Base-by-base conservation (phyloP, 2,113 vertebrate genomes). In the Amblyopsis rosae region DNA sequence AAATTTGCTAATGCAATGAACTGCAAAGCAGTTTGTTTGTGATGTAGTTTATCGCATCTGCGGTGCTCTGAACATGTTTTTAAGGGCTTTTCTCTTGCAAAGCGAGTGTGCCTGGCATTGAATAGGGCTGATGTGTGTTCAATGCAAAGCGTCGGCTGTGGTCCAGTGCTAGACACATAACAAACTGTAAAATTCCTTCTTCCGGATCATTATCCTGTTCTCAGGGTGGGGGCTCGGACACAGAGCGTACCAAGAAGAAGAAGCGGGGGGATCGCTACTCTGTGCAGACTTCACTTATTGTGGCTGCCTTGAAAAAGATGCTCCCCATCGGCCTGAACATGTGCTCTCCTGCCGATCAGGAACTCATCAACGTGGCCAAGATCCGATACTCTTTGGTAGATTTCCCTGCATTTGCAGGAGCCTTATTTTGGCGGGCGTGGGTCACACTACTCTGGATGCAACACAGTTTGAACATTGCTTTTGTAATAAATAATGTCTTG, bases 261-360 rank as follows among this genome's bases (percentile, higher is more conserved):
- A 93, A 93, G 1, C 89, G 96, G 0, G 97, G 96, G 0, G 96
- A 98, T 51, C 93, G 97, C 0, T 98, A 98, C 87, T 98, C 96
- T 0, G 90, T 98, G 67, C 97, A 97, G 86, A 99, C 97, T 0
- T 99, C 97, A 0, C 94, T 99, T 63, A 98, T 99, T 12, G 96
- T 99, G 75, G 97, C 97, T 56, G 94, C 96, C 0, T 89, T 99
- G 16, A 99, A 99, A 92, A 99, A 99, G 93, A 96, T 99, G 96
- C 86, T 99, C 46, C 97, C 97, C 74, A 96, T 98, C 1, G 97
- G 97, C 62, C 93, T 99, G 71, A 99, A 99, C 90, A 99, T 99
- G 97, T 99, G 97, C 86, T 96, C 96, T 0, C 97, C 97, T 6
- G 96, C 94, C 0, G 97, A 99, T 84, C 97, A 99, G 84, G 96